Conservation (phyloP, 1,140 invertebrate species). For the Philotrypesis tridentata region DNA sequence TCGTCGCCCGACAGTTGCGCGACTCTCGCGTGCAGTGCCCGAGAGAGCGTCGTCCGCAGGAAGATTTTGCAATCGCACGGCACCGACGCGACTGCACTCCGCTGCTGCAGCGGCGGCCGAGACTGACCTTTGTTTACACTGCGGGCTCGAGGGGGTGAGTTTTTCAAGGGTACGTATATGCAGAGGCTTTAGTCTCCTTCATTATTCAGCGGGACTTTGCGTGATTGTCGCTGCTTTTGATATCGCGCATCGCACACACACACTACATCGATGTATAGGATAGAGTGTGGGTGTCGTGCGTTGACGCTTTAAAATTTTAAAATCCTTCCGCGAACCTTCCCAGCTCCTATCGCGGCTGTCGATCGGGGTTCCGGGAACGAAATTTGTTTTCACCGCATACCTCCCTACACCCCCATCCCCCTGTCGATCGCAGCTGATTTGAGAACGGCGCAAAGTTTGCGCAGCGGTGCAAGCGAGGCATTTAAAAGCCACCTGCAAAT, state of each 20-base stretch:
- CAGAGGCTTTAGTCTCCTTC: background rate
- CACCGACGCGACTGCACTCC: background rate
- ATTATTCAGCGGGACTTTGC: background rate
- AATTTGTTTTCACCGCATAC: no score
- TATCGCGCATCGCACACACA: no score
- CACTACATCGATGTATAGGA: no score
- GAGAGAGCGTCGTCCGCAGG: no score
- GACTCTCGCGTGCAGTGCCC: no score
- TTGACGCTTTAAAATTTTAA: background rate
- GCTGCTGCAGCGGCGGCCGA: no score
- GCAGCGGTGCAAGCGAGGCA: background rate
- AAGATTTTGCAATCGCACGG: no score
- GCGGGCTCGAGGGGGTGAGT: background rate
- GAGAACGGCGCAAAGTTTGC: background rate
- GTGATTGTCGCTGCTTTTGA: background rate
- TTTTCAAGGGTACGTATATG: slow-evolving; percentile 26
- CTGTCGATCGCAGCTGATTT: background rate
- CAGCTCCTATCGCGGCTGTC: background rate
- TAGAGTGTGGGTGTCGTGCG: background rate
- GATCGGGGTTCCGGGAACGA: background rate
- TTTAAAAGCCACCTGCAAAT: background rate
- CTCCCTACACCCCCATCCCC: no score
- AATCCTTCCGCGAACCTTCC: background rate
- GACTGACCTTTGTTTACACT: slow-evolving; percentile 13
- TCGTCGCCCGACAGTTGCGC: no score